Conservation (phyloP, 2,888 invertebrate genomes). For the Yponomeuta evonymella region DNA sequence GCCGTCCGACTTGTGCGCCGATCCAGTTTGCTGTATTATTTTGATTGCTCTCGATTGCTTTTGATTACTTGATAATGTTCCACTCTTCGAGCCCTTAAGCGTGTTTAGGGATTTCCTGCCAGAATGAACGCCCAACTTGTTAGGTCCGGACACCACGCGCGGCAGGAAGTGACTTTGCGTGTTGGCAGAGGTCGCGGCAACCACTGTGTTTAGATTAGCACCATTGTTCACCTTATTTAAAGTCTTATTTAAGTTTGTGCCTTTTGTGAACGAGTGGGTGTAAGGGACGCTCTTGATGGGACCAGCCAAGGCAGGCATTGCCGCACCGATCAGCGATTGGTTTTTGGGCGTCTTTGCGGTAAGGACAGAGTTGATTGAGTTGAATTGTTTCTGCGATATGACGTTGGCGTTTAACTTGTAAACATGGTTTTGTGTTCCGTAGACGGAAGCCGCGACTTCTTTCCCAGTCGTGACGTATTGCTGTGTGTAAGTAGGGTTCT, state of each 20-base stretch:
- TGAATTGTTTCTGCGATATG: slow-evolving; percentile 51
- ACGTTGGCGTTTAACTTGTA: slow-evolving; percentile 62
- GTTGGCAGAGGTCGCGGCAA: slow-evolving; percentile 56
- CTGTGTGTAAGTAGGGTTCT: slow-evolving; percentile 53
- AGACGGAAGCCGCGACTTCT: slow-evolving; percentile 55
- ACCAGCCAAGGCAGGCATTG: slow-evolving; percentile 55
- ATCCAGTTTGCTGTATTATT: slow-evolving; percentile 71
- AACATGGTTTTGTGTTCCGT: slow-evolving; percentile 62
- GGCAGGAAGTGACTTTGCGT: slow-evolving; percentile 69
- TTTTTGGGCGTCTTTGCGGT: slow-evolving; percentile 59
- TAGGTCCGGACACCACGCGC: slow-evolving; percentile 67
- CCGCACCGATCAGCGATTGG: slow-evolving; percentile 59
- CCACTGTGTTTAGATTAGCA: slow-evolving; percentile 66
- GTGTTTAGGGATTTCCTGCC: slow-evolving; percentile 61
- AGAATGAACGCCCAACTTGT: slow-evolving; percentile 68
- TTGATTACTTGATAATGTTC: slow-evolving; percentile 42
- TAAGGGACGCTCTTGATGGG: slow-evolving; percentile 65
- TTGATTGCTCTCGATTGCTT: slow-evolving; percentile 72
- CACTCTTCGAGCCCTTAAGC: slow-evolving; percentile 56
- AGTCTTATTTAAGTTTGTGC: slow-evolving; percentile 60
- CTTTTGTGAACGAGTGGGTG: slow-evolving; percentile 60
- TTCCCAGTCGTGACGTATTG: slow-evolving; percentile 55
- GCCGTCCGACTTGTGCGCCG: slow-evolving; percentile 55
- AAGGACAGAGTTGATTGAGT: slow-evolving; percentile 46
- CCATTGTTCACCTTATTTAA: slow-evolving; percentile 66